Evolutionary conservation across 2,797 vertebrate species (phyloP).

Genomic region (Notamacropus eugenii): DNA sequence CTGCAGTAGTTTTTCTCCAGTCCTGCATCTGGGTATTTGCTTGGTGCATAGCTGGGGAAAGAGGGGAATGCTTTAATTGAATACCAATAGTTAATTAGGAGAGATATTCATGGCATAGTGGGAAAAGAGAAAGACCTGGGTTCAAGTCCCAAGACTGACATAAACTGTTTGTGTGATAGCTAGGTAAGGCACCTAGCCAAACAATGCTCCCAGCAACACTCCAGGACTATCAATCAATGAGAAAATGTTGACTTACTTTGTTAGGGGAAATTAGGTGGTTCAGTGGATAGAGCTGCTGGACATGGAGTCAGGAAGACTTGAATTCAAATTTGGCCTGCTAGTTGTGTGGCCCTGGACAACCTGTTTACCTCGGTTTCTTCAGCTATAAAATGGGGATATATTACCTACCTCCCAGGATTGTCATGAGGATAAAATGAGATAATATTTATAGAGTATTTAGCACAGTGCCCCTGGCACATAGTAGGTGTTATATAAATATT

Average conservation of each 20-base stretch:
- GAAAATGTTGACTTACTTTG: neutral
- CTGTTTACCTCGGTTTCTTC: neutral
- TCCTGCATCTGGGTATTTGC: conserved; percentile 82
- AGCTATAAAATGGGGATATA: neutral
- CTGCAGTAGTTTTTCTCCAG: conserved; percentile 95
- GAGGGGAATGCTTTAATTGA: conserved; percentile 1
- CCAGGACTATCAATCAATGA: neutral
- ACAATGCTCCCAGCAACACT: neutral
- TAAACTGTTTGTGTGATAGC: neutral
- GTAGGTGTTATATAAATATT: neutral
- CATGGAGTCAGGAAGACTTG: neutral
- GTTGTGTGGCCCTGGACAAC: neutral
- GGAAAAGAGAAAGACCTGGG: neutral
- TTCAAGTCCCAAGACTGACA: neutral
- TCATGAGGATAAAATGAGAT: neutral
- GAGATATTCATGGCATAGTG: neutral
- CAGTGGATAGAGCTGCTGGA: neutral
- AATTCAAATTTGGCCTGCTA: neutral
- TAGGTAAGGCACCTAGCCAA: neutral
- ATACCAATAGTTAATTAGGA: neutral
- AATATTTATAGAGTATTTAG: neutral
- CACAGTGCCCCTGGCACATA: neutral
- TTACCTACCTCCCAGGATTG: neutral
- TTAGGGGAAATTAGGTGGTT: neutral
- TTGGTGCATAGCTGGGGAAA: conserved; percentile 86